Evolutionary conservation across 2,797 vertebrate species (phyloP), one percentile per base, ranked within the genome.

Genomic region (Phataginus tetradactyla): DNA sequence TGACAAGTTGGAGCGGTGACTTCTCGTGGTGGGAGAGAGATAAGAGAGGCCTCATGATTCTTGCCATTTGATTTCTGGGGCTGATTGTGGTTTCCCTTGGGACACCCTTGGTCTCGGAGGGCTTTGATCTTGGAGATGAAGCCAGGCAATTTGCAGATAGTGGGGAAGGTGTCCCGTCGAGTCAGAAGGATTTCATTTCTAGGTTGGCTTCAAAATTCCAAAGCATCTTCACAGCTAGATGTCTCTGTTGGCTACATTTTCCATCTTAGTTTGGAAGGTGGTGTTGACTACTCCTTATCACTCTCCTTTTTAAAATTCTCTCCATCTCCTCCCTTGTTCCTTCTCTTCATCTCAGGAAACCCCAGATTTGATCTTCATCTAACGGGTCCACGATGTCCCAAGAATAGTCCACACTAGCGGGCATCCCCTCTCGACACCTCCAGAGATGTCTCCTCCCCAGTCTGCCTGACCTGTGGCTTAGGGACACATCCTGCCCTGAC

Each of bases 311-410:
- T 94, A 61, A 21, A 75, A 95, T 87, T 63, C 85, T 90, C 34
- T 83, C 21, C 32, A 23, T 39, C n/a, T 32, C 20, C 37, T 89
- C 11, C 23, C 51, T 18, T 57, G 15, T 61, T 2, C 34, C 45
- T 94, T 63, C 79, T 96, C 75, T 93, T 49, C 83, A 98, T 98
- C 86, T 98, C 96, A 87, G 80, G 96, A 71, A 95, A 78, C 95
- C 93, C 6, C 0, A 0, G 27, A 32, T 61, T 45, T 0, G 2
- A 72, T 78, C 72, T 93, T 75, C 45, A 7, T 39, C 75, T 93
- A 51, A 89, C 11, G 7, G 85, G 55, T 94, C 6, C 37, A 83
- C 55, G 1, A 98, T 97, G 95, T 53, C 37, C 95, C 90, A 96
- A 93, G 95, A 94, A 71, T 97, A 96, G 85, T 53, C 53, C 39